A percentile compares a stretch with the other conserved stretches of the same genome.
phyloP scores from a whole-genome alignment of 2,113 vertebrate genomes.

The Megatriorchis doriae region DNA sequence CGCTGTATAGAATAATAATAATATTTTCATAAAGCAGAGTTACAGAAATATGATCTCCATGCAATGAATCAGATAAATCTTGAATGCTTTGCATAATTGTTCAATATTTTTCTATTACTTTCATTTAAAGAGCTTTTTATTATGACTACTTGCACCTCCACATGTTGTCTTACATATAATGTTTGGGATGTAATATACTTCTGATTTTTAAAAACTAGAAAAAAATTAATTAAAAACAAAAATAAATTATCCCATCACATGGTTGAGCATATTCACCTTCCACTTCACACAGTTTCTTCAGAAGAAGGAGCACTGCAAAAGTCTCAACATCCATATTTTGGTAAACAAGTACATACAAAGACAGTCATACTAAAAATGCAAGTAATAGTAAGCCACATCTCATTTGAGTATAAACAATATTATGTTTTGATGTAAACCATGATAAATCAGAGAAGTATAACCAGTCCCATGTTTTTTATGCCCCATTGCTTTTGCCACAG shows the following conservation, averaged over 20 bases:
- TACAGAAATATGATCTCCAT: background rate
- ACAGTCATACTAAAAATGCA: background rate
- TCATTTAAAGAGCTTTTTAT: background rate
- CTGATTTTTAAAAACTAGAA: constrained; percentile 21
- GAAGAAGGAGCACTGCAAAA: background rate
- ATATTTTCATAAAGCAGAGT: background rate
- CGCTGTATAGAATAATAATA: background rate
- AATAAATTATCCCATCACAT: background rate
- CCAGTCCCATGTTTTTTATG: background rate
- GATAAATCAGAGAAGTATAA: background rate
- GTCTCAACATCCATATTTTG: background rate
- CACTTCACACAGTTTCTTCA: background rate
- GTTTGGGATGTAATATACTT: background rate
- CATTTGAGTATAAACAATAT: background rate
- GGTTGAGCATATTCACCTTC: background rate
- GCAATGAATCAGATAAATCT: background rate
- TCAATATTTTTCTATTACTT: background rate
- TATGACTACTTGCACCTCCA: background rate
- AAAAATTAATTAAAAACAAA: constrained; percentile 26
- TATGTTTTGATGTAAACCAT: background rate
- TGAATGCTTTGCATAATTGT: background rate
- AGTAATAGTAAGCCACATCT: background rate
- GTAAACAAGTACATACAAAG: background rate
- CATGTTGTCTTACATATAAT: background rate
- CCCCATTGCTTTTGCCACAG: background rate